phyloP scores from a whole-genome alignment of 2,113 vertebrate genomes.

The Grallaria varia region DNA sequence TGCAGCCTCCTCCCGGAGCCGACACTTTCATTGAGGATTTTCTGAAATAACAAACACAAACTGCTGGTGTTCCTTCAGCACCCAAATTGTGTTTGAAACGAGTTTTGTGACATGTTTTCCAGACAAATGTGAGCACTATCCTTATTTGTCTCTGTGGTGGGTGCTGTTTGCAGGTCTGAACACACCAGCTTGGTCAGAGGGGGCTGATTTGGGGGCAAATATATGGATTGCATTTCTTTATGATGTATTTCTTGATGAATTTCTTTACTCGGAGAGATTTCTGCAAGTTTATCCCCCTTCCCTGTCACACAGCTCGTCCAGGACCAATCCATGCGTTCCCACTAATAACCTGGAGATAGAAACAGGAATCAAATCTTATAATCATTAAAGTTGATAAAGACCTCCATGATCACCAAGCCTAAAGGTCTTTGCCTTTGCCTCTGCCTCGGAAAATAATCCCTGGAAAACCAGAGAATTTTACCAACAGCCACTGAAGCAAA shows the following conservation, averaged over 20 bases:
- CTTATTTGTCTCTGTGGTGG: neutral
- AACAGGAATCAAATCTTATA: neutral
- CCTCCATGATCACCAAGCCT: neutral
- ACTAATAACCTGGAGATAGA: neutral
- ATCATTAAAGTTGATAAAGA: neutral
- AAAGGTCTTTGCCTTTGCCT: too few relatives aligned
- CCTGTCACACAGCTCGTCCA: neutral
- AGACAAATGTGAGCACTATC: neutral
- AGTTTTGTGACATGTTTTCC: neutral
- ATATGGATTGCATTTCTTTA: neutral
- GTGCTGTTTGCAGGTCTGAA: neutral
- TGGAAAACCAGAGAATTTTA: too few relatives aligned
- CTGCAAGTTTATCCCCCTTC: neutral
- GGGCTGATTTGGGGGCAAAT: neutral
- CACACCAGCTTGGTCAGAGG: neutral
- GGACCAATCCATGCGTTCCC: neutral
- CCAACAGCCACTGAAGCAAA: too few relatives aligned
- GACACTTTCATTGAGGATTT: slow-evolving; percentile 52
- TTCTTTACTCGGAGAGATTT: neutral
- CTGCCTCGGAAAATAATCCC: too few relatives aligned
- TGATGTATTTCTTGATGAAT: neutral
- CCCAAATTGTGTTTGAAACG: neutral
- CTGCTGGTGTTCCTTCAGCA: neutral
- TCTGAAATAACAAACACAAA: slow-evolving; percentile 56
- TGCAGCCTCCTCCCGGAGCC: slow-evolving; percentile 46